Evolutionary conservation across 2,797 vertebrate genomes (phyloP), one percentile per base, ranked within the genome.

Genomic region (Spheniscus humboldti): DNA sequence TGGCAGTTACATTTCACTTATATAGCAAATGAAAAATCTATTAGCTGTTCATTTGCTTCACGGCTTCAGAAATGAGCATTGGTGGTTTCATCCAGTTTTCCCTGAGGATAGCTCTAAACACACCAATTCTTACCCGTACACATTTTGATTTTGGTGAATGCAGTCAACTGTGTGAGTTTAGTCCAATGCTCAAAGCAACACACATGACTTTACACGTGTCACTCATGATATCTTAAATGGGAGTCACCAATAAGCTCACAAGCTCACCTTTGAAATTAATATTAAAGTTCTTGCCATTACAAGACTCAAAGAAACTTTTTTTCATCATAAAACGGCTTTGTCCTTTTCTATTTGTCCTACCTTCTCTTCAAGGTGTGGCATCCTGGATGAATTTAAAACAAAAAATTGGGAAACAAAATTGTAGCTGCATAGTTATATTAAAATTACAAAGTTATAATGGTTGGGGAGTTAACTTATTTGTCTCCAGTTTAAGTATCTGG

Each of bases 11-110:
- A 55, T 92, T 96, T 95, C 86, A 81, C 75, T 92, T 91, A 48
- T 0, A 2, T 18, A 72, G 90, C 45, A 68, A 94, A 95, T 67
- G 68, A 86, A 94, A 94, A 94, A 18, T 48, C 64, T 64, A 69
- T 64, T 83, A 83, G 80, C 45, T 80, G 78, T 86, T 92, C 68
- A 41, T 92, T 95, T 96, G 57, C 74, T 89, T 94, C 82, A 33
- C n/a, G 55, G 39, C 74, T 74, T 92, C 67, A 81, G 39, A 52
- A 91, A 91, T 31, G 19, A 89, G 13, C 23, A 16, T 50, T 57
- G 22, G 45, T 79, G 41, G 9, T 45, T 80, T 72, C 33, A 68
- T 27, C 18, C 13, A 8, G 15, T 76, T 90, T 87, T 78, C 59
- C 74, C 59, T 33, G 25, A 68, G 31, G 62, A 62, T 30, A 35